phyloP scores from a whole-genome alignment of 1,140 invertebrate genomes.

The Aphaenogaster ashmeadi region DNA sequence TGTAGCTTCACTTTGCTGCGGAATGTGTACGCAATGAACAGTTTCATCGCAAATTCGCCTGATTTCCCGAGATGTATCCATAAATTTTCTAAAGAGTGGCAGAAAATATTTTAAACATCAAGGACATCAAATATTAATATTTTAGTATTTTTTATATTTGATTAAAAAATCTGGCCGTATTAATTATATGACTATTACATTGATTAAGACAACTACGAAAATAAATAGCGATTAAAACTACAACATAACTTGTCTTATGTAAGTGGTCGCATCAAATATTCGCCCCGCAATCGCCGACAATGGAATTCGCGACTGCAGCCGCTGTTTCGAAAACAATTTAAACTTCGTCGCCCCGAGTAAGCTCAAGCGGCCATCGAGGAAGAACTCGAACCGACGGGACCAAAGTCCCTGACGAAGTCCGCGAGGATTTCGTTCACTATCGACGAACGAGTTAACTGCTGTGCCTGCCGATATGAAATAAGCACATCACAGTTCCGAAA shows the following conservation, averaged over 20 bases:
- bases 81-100: neutral
- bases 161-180: neutral
- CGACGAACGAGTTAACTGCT: conserved; percentile 1
- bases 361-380: conserved; percentile 37
- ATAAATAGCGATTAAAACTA: conserved; percentile 6
- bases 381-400: conserved; percentile 23
- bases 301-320: conserved; percentile 41
- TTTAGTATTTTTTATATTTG: neutral
- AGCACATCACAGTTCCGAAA: neutral
- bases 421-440: conserved; percentile 15
- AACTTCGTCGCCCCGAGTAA: conserved; percentile 67
- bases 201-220: neutral
- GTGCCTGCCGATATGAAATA: neutral
- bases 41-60: neutral
- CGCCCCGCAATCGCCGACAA: conserved; percentile 15
- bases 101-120: neutral
- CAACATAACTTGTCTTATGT: conserved; percentile 7
- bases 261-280: conserved; percentile 41
- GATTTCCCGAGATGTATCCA: neutral
- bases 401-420: conserved; percentile 21
- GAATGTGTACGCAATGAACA: conserved; percentile 9
- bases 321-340: conserved; percentile 78
- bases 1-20: neutral
- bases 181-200: neutral
- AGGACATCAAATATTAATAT: no score